Conservation (phyloP, 2,113 vertebrate species). For the Myrmecobius fasciatus region DNA sequence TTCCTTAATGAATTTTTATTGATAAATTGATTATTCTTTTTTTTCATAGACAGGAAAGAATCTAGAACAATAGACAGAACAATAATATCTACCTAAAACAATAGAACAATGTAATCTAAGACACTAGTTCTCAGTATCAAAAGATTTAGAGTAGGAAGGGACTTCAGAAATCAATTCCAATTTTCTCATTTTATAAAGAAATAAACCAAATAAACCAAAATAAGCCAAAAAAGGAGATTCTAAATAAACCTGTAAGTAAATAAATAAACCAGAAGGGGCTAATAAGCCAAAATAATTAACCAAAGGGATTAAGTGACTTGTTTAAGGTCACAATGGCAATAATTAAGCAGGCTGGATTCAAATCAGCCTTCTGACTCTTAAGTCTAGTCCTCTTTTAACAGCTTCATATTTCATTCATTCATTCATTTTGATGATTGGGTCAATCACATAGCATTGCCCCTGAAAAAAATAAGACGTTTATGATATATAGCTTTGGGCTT, state of each 20-base stretch:
- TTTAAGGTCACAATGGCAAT: not conserved
- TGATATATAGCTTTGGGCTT: constrained; percentile 42
- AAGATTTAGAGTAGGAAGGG: not conserved
- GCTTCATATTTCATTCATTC: not conserved
- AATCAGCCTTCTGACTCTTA: not conserved
- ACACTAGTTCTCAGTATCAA: not conserved
- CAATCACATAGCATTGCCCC: constrained; percentile 55
- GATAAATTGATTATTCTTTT: not conserved
- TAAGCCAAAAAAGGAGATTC: not conserved
- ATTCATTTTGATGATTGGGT: not conserved
- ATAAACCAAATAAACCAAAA: not conserved
- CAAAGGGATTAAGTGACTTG: not conserved
- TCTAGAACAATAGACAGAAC: not conserved
- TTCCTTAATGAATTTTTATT: not conserved
- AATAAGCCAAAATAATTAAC: not conserved
- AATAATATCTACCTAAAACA: too few relatives aligned
- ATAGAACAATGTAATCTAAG: not conserved
- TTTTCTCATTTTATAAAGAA: not conserved
- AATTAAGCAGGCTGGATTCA: not conserved
- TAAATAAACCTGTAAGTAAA: not conserved
- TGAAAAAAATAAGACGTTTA: constrained; percentile 74
- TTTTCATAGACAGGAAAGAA: not conserved
- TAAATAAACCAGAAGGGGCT: not conserved
- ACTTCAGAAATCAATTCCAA: not conserved
- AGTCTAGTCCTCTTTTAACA: not conserved